These are phyloP conservation scores for Macquaria ambigua DNA, from an alignment of 2,113 vertebrate species.

Conservation along the genomic window DNA sequence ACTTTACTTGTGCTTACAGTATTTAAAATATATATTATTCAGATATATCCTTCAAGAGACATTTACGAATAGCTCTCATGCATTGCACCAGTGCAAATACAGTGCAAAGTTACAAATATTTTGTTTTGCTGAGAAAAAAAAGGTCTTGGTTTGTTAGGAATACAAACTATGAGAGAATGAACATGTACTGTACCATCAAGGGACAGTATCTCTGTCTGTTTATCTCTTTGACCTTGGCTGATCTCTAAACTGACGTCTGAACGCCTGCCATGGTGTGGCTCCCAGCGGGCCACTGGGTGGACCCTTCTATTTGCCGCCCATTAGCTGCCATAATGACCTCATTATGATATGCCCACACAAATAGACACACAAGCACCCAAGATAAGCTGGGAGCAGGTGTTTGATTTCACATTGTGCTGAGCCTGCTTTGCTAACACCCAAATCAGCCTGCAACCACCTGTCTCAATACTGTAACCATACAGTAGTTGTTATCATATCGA, in stretches of 20 bases:
- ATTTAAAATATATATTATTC: background rate
- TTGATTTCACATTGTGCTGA: conserved; percentile 58
- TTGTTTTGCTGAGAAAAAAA: background rate
- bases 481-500: conserved; percentile 44
- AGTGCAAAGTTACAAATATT: background rate
- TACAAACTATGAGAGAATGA: background rate
- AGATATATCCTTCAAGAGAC: background rate
- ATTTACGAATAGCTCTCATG: background rate
- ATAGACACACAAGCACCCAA: conserved; percentile 33
- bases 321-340: conserved; percentile 65
- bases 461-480: conserved; percentile 40
- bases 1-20: background rate
- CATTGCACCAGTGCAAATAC: background rate
- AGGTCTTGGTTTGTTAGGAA: background rate
- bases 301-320: conserved; percentile 27
- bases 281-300: conserved; percentile 23
- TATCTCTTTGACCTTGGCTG: conserved; percentile 50
- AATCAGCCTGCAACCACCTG: conserved; percentile 54
- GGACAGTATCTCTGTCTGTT: conserved; percentile 12
- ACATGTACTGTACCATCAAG: background rate
- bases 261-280: conserved; percentile 33
- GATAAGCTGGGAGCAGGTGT: conserved; percentile 70
- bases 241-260: conserved; percentile 25
- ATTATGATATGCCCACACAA: conserved; percentile 50
- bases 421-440: conserved; percentile 32